Evolutionary conservation across 2,888 invertebrate species (phyloP), one percentile per base, ranked within the genome.

Genomic region (Torymus tubicola): DNA sequence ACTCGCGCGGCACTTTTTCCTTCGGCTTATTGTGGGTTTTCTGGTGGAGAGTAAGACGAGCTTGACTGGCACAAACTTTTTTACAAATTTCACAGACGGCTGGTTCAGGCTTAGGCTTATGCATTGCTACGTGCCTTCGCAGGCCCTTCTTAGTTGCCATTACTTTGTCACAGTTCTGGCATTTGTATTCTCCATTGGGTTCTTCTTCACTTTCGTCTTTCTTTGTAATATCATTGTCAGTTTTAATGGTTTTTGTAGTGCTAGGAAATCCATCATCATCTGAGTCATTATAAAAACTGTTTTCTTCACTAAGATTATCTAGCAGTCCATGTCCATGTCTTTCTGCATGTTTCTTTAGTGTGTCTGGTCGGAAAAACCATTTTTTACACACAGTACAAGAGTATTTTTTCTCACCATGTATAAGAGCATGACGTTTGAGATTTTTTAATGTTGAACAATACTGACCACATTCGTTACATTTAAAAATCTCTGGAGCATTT

Each of bases 391-490:
- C 90, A 0, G 90, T 90, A 65, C 90, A 91, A 0, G 90, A 89
- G 80, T 90, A 91, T 74, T 90, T 91, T 69, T 89, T 90, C n/a
- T 91, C 90, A 0, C 90, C 90, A 52, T 91, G 90, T n/a, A 90
- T 87, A 2, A 90, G 84, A 10, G 87, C 79, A 60, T 90, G 90
- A 31, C 90, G 85, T 70, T 89, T 90, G 2, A 91, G 74, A 84
- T 90, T 90, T 71, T 90, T 90, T 57, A 89, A 53, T 0, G 90
- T 88, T 8, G 90, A 89, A 83, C 89, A 90, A 74, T 88, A 89
- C 78, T 90, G 89, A 67, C 87, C 86, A 75, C 90, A 91, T 65
- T 86, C 84, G 55, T 90, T 87, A 68, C 90, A 91, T 77, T 90
- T 91, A 81, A 89, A 90, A 69, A 90, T 83, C 52, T 87, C 88